Evolutionary conservation across 2,888 invertebrate genomes (phyloP).

Genomic region (Melipona bicolor): DNA sequence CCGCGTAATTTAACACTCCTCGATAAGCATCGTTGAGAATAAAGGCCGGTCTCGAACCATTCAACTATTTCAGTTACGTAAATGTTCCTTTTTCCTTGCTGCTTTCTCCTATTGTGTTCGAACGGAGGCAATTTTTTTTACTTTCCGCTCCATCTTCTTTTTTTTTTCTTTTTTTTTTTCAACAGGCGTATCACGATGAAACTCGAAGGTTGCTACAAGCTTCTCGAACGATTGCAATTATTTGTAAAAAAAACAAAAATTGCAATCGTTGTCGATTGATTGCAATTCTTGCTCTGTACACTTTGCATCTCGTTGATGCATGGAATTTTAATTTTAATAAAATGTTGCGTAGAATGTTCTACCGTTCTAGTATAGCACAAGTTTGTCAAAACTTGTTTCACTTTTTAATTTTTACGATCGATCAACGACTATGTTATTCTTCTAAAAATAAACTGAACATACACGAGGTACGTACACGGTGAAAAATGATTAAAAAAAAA

Average conservation of each 20-base stretch:
- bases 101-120: constrained; percentile 44
- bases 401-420: too few relatives aligned
- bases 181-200: neutral
- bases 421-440: too few relatives aligned
- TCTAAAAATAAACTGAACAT: too few relatives aligned
- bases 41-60: constrained; percentile 57
- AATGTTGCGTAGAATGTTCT: neutral
- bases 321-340: neutral
- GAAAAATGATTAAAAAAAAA: too few relatives aligned
- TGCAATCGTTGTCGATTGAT: neutral
- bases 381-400: too few relatives aligned
- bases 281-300: neutral
- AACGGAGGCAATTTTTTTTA: constrained; percentile 29
- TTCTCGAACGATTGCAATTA: neutral
- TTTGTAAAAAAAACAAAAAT: neutral
- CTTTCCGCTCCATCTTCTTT: constrained; percentile 14
- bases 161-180: constrained; percentile 33
- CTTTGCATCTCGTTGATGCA: neutral
- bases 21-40: constrained; percentile 55
- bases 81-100: constrained; percentile 45
- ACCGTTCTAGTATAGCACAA: too few relatives aligned
- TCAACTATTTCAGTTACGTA: constrained; percentile 59
- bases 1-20: constrained; percentile 66
- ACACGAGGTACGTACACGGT: too few relatives aligned
- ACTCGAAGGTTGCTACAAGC: neutral